phyloP scores from a whole-genome alignment of 2,797 vertebrate genomes.

The Vultur gryphus region DNA sequence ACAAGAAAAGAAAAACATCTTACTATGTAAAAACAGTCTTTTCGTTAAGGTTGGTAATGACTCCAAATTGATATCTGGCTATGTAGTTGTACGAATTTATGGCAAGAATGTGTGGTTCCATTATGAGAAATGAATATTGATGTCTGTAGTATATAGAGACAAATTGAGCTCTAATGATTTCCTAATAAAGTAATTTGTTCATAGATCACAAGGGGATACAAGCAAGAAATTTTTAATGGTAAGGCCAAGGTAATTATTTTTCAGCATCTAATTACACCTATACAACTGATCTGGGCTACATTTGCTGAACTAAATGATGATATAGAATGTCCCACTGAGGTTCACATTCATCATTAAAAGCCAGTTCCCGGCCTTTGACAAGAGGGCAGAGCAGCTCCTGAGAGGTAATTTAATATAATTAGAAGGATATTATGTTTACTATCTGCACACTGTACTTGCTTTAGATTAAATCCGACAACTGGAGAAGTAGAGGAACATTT shows the following conservation, averaged over 20 bases:
- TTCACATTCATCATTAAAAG: slow-evolving; percentile 53
- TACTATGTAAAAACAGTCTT: neutral
- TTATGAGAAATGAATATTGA: slow-evolving; percentile 74
- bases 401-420: slow-evolving; percentile 62
- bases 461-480: slow-evolving; percentile 33
- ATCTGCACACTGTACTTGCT: slow-evolving; percentile 9
- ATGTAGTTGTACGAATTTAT: slow-evolving; percentile 48
- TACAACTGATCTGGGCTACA: slow-evolving; percentile 50
- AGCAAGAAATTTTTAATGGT: slow-evolving; percentile 63
- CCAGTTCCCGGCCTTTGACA: slow-evolving; percentile 55
- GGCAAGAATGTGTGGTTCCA: slow-evolving; percentile 49
- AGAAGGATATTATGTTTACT: slow-evolving; percentile 63
- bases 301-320: slow-evolving; percentile 43
- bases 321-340: slow-evolving; percentile 43
- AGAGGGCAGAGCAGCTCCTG: slow-evolving; percentile 48
- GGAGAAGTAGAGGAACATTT: slow-evolving; percentile 25
- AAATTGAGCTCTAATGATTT: slow-evolving; percentile 78
- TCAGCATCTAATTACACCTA: slow-evolving; percentile 74
- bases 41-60: slow-evolving; percentile 18
- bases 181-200: slow-evolving; percentile 80
- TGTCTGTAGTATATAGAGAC: slow-evolving; percentile 64
- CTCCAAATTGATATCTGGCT: slow-evolving; percentile 8
- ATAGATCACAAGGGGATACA: slow-evolving; percentile 71
- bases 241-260: slow-evolving; percentile 75
- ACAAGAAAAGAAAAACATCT: neutral